These are phyloP conservation scores for Hoplostethus mediterraneus DNA, from an alignment of 2,797 vertebrate species.

Conservation along the genomic window DNA sequence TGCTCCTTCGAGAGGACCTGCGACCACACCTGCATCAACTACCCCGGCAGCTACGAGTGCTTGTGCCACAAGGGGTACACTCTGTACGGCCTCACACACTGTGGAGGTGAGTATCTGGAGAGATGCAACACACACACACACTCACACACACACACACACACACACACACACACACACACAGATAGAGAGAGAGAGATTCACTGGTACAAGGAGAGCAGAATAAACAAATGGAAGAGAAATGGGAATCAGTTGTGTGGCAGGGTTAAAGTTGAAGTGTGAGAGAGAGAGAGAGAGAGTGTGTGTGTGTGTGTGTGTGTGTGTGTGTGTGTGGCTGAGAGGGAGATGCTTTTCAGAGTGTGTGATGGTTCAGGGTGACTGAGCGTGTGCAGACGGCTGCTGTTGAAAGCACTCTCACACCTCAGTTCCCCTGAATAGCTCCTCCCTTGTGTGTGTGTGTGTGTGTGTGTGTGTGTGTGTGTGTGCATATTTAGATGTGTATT, in stretches of 20 bases:
- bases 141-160: constrained; percentile 16
- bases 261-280: not conserved
- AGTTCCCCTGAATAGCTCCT: constrained; percentile 39
- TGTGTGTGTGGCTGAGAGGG: too few relatives aligned
- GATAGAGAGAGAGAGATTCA: not conserved
- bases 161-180: constrained; percentile 4
- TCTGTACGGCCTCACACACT: constrained; percentile 94
- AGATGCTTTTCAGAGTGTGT: not conserved
- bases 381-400: constrained; percentile 19
- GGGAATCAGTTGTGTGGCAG: not conserved
- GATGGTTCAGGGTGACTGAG: constrained; percentile 22
- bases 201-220: not conserved
- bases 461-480: not conserved
- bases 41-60: constrained; percentile 93
- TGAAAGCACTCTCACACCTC: constrained; percentile 39
- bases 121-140: not conserved
- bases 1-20: constrained; percentile 92
- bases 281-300: not conserved
- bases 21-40: constrained; percentile 96
- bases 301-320: too few relatives aligned
- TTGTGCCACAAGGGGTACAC: constrained; percentile 92
- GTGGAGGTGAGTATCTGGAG: constrained; percentile 87
- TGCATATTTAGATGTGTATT: not conserved
- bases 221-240: too few relatives aligned
- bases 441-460: not conserved